phyloP scores from a whole-genome alignment of 2,113 vertebrate genomes.

The Bungarus multicinctus region DNA sequence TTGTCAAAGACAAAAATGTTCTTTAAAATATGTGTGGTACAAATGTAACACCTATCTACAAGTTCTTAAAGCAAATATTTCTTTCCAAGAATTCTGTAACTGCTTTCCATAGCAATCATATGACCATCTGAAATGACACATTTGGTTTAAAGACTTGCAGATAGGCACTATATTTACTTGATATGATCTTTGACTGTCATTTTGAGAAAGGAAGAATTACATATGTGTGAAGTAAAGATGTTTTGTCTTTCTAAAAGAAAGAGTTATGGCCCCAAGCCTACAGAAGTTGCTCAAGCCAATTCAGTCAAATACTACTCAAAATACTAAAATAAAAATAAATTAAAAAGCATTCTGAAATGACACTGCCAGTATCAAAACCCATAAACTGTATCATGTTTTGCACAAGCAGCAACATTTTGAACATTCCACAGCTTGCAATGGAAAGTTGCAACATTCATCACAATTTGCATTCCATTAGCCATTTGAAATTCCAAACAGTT shows the following conservation, averaged over 20 bases:
- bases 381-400: constrained; percentile 21
- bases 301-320: not conserved
- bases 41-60: not conserved
- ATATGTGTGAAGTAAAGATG: not conserved
- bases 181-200: not conserved
- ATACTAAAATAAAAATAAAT: not conserved
- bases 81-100: not conserved
- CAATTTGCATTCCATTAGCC: constrained; percentile 27
- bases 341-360: constrained; percentile 15
- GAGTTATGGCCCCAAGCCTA: not conserved
- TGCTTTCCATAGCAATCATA: not conserved
- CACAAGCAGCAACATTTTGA: constrained; percentile 30
- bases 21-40: not conserved
- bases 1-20: not conserved
- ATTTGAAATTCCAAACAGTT: constrained; percentile 28
- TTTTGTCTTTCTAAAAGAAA: not conserved
- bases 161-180: not conserved
- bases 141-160: not conserved
- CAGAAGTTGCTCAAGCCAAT: not conserved
- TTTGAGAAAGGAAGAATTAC: not conserved
- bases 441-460: constrained; percentile 13
- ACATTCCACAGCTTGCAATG: constrained; percentile 37
- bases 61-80: not conserved
- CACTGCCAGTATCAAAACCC: not conserved
- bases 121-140: not conserved